phyloP scores from a whole-genome alignment of 2,888 invertebrate species.

The Callimorpha dominula region DNA sequence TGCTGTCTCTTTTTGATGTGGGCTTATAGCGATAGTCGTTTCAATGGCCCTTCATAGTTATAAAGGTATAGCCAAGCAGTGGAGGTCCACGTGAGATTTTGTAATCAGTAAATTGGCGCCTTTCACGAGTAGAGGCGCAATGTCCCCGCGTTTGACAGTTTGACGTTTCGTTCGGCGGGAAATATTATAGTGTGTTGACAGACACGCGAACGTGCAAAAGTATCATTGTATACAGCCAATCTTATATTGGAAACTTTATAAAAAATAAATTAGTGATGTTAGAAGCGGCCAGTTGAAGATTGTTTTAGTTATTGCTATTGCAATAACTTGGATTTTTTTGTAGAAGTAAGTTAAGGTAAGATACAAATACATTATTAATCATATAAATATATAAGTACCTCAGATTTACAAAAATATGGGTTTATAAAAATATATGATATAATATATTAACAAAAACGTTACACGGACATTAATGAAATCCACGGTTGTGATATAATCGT shows the following conservation, averaged over 20 bases:
- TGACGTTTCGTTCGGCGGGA: conserved; percentile 85
- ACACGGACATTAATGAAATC: no score
- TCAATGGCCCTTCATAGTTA: conserved; percentile 78
- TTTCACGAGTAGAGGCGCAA: conserved; percentile 79
- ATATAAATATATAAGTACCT: background rate
- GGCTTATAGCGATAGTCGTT: conserved; percentile 67
- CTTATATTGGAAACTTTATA: conserved; percentile 61
- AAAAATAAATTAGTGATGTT: conserved; percentile 75
- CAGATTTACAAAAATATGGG: no score
- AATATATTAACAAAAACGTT: no score
- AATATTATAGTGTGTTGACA: conserved; percentile 65
- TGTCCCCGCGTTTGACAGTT: conserved; percentile 82
- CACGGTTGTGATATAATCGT: no score
- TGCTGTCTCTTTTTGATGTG: conserved; percentile 69
- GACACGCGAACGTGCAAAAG: conserved; percentile 53
- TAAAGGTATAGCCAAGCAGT: conserved; percentile 75
- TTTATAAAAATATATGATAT: no score
- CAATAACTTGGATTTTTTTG: conserved; percentile 83
- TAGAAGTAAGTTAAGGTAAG: conserved; percentile 75
- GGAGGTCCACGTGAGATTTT: conserved; percentile 85
- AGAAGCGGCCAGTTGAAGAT: conserved; percentile 73
- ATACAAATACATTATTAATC: background rate
- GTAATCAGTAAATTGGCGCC: conserved; percentile 86
- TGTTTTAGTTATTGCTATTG: conserved; percentile 78
- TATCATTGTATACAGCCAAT: conserved; percentile 55